Evolutionary conservation across 2,113 vertebrate genomes (phyloP).

Genomic region (Gopherus flavomarginatus): DNA sequence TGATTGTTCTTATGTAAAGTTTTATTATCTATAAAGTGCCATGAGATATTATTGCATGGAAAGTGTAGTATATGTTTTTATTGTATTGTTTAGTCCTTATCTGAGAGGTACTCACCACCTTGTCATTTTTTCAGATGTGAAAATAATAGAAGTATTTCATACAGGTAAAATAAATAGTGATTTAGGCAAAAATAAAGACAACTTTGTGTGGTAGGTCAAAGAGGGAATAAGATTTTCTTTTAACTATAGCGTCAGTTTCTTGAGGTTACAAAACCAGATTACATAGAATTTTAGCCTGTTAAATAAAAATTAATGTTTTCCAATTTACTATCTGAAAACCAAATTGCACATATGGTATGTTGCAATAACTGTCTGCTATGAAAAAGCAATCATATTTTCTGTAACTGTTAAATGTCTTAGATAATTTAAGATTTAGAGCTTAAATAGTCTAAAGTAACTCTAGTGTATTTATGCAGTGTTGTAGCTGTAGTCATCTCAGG

Average conservation of each 20-base stretch:
- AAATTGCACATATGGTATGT: neutral
- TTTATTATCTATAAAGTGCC: neutral
- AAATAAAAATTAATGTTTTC: neutral
- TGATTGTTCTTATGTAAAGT: constrained; percentile 9
- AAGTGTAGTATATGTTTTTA: neutral
- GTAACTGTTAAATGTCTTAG: constrained; percentile 30
- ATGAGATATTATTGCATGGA: neutral
- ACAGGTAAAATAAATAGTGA: constrained; percentile 70
- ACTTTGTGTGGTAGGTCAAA: constrained; percentile 28
- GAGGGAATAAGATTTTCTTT: constrained; percentile 42
- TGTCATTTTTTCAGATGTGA: constrained; percentile 60
- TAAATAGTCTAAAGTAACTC: neutral
- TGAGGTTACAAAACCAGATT: constrained; percentile 31
- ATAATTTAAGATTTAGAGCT: neutral
- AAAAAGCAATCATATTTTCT: neutral
- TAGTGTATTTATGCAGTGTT: neutral
- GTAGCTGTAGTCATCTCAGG: neutral
- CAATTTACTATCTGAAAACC: neutral
- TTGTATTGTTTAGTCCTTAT: constrained; percentile 20
- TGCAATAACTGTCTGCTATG: neutral
- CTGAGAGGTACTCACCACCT: constrained; percentile 43
- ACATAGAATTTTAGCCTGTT: constrained; percentile 38
- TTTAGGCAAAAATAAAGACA: constrained; percentile 46
- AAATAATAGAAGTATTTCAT: constrained; percentile 74
- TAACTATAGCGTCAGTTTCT: constrained; percentile 46